These are phyloP conservation scores for Jacana jacana DNA, from an alignment of 2,113 vertebrate genomes.

Conservation along the genomic window DNA sequence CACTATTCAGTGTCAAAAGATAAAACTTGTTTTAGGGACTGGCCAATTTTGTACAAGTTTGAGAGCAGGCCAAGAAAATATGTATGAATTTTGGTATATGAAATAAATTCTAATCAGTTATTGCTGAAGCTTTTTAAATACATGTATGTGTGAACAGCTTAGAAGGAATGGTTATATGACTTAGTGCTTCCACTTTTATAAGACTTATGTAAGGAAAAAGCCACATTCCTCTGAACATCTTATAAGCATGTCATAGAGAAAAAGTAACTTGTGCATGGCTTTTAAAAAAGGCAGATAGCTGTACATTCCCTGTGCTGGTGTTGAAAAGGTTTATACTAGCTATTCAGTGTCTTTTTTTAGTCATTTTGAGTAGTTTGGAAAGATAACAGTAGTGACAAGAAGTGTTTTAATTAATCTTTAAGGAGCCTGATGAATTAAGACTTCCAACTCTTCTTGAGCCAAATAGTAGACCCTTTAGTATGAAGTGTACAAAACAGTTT, in stretches of 20 bases:
- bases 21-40: neutral
- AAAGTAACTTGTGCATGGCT: neutral
- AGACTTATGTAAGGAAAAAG: neutral
- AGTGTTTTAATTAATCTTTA: constrained; percentile 3
- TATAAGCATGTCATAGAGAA: neutral
- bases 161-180: neutral
- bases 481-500: neutral
- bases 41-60: neutral
- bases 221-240: fast-evolving
- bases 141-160: neutral
- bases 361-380: neutral
- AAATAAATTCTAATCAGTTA: neutral
- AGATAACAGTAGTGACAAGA: neutral
- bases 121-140: neutral
- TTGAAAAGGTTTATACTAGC: neutral
- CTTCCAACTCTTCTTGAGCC: constrained; percentile 12
- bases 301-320: neutral
- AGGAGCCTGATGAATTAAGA: neutral
- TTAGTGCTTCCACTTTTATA: neutral
- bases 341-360: neutral
- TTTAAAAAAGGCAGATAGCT: neutral
- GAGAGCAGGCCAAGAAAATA: neutral
- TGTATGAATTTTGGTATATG: neutral
- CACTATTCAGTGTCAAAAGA: neutral
- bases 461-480: neutral